phyloP scores from a whole-genome alignment of 2,797 vertebrate species.

The Graptemys geographica region DNA sequence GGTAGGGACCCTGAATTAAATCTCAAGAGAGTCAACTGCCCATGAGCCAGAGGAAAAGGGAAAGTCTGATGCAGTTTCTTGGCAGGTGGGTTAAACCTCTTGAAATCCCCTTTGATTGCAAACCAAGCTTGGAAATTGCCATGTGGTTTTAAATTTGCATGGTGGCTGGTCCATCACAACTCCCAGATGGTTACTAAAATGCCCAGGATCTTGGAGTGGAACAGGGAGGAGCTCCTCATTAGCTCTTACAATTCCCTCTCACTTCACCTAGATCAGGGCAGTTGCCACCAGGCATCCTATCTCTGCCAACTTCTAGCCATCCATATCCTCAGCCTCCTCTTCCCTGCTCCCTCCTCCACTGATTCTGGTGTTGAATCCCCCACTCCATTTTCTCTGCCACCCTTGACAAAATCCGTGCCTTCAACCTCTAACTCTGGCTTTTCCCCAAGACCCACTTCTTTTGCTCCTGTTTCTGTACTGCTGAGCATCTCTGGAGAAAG shows the following conservation, averaged over 20 bases:
- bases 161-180: not conserved
- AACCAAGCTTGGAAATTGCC: not conserved
- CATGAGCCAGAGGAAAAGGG: not conserved
- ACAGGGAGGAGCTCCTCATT: not conserved
- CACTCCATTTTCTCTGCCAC: not conserved
- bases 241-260: not conserved
- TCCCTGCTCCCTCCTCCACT: not conserved
- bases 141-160: not conserved
- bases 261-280: not conserved
- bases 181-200: not conserved
- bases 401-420: not conserved
- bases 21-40: not conserved
- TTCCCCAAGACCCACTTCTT: not conserved
- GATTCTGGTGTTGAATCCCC: rapidly evolving
- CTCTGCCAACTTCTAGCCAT: not conserved
- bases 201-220: not conserved
- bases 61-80: not conserved
- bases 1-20: rapidly evolving
- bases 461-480: not conserved
- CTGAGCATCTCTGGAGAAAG: not conserved
- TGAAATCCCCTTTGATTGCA: slow-evolving; percentile 3
- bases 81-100: not conserved
- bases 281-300: not conserved
- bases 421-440: not conserved
- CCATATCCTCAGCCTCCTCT: not conserved